phyloP scores from a whole-genome alignment of 2,888 invertebrate genomes.

The Argynnis bischoffii region DNA sequence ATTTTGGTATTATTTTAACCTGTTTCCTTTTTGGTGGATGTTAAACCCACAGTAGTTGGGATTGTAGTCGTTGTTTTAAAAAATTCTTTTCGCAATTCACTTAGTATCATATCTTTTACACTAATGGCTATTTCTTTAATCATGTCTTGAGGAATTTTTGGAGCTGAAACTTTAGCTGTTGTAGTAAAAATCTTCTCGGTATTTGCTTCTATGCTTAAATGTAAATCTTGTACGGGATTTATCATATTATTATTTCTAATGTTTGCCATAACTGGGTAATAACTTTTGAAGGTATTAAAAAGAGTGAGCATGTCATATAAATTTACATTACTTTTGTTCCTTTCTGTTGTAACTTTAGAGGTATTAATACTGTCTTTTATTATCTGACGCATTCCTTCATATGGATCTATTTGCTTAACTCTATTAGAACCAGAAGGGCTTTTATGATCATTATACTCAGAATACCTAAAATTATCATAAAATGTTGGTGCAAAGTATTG shows the following conservation, averaged over 20 bases:
- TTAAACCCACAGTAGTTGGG: conserved; percentile 27
- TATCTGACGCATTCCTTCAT: neutral
- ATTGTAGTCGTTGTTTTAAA: conserved; percentile 15
- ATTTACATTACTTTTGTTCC: neutral
- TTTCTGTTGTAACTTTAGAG: neutral
- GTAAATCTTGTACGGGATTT: conserved; percentile 1
- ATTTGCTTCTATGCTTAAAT: conserved; percentile 1
- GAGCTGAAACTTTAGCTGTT: conserved; percentile 5
- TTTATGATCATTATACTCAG: neutral
- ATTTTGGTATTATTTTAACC: conserved; percentile 3
- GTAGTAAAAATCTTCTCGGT: conserved; percentile 4
- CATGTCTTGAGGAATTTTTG: conserved; percentile 38
- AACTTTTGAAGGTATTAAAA: conserved; percentile 13
- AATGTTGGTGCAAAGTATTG: neutral
- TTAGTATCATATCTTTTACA: conserved; percentile 59
- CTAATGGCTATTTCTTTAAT: conserved; percentile 61
- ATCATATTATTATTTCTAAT: neutral
- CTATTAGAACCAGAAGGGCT: neutral
- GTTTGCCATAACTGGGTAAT: neutral
- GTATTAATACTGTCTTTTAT: neutral
- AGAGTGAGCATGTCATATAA: conserved; percentile 11
- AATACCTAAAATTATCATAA: neutral
- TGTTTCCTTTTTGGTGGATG: conserved; percentile 1
- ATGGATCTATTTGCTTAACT: conserved; percentile 1
- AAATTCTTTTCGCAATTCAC: conserved; percentile 53